A percentile compares a stretch with the other conserved stretches of the same genome.
Conservation (phyloP, 2,113 vertebrate species). For the Engraulis encrasicolus region DNA sequence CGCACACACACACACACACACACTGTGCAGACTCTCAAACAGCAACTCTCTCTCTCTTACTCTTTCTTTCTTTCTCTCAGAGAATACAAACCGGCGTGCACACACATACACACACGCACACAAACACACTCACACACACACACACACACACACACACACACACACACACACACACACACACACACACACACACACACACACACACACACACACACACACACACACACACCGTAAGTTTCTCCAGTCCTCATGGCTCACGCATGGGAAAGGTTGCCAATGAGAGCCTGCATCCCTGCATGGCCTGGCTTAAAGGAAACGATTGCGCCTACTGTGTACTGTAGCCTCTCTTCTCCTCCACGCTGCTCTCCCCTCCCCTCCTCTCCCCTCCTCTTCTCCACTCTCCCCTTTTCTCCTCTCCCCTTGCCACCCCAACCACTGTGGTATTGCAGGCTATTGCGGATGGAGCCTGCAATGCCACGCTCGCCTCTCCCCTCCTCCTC, state of each 20-base stretch:
- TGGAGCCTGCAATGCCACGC: neutral
- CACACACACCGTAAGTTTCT: slow-evolving; percentile 32
- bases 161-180: neutral
- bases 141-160: neutral
- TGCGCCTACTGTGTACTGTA: slow-evolving; percentile 69
- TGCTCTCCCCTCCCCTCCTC: slow-evolving; percentile 36
- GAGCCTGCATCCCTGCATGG: slow-evolving; percentile 78
- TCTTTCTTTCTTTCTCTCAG: too few relatives aligned
- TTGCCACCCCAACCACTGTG: neutral
- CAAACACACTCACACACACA: neutral
- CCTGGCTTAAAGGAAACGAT: slow-evolving; percentile 71
- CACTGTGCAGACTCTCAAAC: neutral
- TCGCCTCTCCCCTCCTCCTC: slow-evolving; percentile 28
- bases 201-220: slow-evolving; percentile 40
- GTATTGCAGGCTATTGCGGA: slow-evolving; percentile 4
- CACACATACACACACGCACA: slow-evolving; percentile 16
- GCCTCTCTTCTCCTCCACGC: slow-evolving; percentile 35
- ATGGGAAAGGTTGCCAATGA: slow-evolving; percentile 74
- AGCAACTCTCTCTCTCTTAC: too few relatives aligned
- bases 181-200: slow-evolving; percentile 32
- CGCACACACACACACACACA: slow-evolving; percentile 36
- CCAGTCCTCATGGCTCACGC: slow-evolving; percentile 72
- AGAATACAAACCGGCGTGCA: neutral
- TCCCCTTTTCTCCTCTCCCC: slow-evolving; percentile 42
- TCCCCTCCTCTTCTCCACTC: slow-evolving; percentile 14